Evolutionary conservation across 2,113 vertebrate genomes (phyloP), one percentile per base, ranked within the genome.

Genomic region (Ammospiza nelsoni): DNA sequence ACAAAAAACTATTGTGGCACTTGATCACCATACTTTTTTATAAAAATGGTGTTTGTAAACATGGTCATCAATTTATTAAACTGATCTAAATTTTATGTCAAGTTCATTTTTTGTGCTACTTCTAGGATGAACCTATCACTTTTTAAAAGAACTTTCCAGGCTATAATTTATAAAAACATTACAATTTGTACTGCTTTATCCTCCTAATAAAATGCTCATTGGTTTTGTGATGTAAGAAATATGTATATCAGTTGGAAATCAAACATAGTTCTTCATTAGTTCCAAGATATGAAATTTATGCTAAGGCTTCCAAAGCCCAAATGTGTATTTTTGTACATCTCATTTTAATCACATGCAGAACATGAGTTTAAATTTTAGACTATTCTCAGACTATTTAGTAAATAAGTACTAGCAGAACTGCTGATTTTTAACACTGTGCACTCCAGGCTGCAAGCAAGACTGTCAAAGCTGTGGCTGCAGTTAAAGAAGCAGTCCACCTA

Each of bases 241-340:
- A 48, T 93, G 91, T 97, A 92, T 94, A 95, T 97, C 96, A 66
- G 73, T 63, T 66, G 77, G 51, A 97, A 96, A 88, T 85, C 23
- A 89, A 87, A 92, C 31, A 17, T 6, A 93, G 81, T 85, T 94
- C 95, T 95, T 93, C 91, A 92, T 94, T 75, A 71, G 68, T 96
- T 97, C 96, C 96, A 94, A 90, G 74, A 94, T 78, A 96, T 0
- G 1, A 96, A 91, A 63, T 92, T 94, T 98, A 97, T 83, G 94
- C 91, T 97, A 87, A 87, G 63, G 96, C 94, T 96, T 95, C 92
- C 95, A 87, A 98, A 98, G 97, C 97, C 98, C 96, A 98, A 97
- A 96, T 84, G 94, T 10, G 2, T 98, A 97, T 97, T 98, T 98
- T 98, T 98, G 84, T 98, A 98, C 84, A 88, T 84, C 89, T 97